Percentiles rank a stretch among this genome's conserved stretches.
These are phyloP conservation scores for Drosophila pegasa DNA, from an alignment of 2,888 invertebrate genomes.

Conservation along the genomic window DNA sequence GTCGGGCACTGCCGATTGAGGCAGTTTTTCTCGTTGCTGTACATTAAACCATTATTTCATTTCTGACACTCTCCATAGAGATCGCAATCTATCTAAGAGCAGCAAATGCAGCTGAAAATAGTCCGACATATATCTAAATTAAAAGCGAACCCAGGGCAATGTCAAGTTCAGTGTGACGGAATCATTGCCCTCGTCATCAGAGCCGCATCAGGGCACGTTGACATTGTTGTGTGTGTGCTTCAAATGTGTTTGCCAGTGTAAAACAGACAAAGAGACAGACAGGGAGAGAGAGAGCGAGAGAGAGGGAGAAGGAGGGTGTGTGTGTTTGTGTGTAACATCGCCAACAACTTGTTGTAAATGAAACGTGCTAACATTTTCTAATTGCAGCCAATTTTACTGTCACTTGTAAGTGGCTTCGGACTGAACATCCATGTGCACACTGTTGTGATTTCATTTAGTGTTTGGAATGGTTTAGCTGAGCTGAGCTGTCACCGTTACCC, in stretches of 20 bases:
- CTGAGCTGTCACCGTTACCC: slow-evolving; percentile 43
- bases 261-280: not conserved
- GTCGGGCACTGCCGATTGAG: not conserved
- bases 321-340: slow-evolving; percentile 21
- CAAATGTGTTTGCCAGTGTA: slow-evolving; percentile 4
- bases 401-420: slow-evolving; percentile 56
- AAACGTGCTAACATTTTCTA: slow-evolving; percentile 74
- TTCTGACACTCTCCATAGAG: slow-evolving; percentile 59
- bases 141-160: slow-evolving; percentile 66
- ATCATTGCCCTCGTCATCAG: slow-evolving; percentile 47
- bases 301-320: not conserved
- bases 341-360: slow-evolving; percentile 51
- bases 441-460: slow-evolving; percentile 54
- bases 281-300: too few species aligned
- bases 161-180: slow-evolving; percentile 80
- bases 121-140: slow-evolving; percentile 70
- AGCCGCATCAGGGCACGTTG: slow-evolving; percentile 25
- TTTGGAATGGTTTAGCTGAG: slow-evolving; percentile 9
- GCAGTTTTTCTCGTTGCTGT: not conserved
- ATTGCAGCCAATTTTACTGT: slow-evolving; percentile 74
- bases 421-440: slow-evolving; percentile 33
- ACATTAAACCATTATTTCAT: slow-evolving; percentile 62
- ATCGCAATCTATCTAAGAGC: slow-evolving; percentile 35
- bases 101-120: slow-evolving; percentile 59
- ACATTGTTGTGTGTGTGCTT: slow-evolving; percentile 6